A percentile compares a stretch with the other conserved stretches of the same genome.
phyloP scores from a whole-genome alignment of 2,113 vertebrate genomes.

The Ramphastos sulfuratus region DNA sequence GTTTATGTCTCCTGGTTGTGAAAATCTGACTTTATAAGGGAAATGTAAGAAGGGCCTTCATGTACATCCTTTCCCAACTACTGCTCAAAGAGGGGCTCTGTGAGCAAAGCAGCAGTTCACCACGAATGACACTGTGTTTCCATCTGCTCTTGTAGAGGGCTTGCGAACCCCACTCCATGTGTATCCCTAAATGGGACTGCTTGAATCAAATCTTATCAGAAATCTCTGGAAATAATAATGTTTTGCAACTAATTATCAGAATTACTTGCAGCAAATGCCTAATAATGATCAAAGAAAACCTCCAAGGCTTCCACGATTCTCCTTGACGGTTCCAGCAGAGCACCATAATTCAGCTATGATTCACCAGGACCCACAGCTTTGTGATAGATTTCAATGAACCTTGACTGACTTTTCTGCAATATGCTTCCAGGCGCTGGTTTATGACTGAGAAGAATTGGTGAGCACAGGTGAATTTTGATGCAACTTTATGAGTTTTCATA shows the following conservation, averaged over 20 bases:
- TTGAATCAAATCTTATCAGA: not conserved
- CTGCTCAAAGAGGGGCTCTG: not conserved
- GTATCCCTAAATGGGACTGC: not conserved
- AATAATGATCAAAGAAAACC: not conserved
- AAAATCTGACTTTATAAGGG: not conserved
- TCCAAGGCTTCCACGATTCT: not conserved
- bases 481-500: not conserved
- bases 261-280: not conserved
- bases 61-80: not conserved
- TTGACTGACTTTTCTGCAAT: not conserved
- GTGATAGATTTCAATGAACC: not conserved
- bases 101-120: not conserved
- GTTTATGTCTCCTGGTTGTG: not conserved
- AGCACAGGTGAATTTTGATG: not conserved
- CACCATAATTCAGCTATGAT: not conserved
- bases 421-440: not conserved
- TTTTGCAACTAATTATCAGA: not conserved
- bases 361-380: not conserved
- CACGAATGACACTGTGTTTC: not conserved
- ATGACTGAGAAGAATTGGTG: not conserved
- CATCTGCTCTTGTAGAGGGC: not conserved
- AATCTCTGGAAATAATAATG: not conserved
- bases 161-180: not conserved
- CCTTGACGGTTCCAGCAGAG: not conserved
- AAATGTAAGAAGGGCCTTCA: not conserved